Evolutionary conservation across 1,140 invertebrate species (phyloP), one percentile per base, ranked within the genome.

Genomic region (Cyphomyrmex costatus): DNA sequence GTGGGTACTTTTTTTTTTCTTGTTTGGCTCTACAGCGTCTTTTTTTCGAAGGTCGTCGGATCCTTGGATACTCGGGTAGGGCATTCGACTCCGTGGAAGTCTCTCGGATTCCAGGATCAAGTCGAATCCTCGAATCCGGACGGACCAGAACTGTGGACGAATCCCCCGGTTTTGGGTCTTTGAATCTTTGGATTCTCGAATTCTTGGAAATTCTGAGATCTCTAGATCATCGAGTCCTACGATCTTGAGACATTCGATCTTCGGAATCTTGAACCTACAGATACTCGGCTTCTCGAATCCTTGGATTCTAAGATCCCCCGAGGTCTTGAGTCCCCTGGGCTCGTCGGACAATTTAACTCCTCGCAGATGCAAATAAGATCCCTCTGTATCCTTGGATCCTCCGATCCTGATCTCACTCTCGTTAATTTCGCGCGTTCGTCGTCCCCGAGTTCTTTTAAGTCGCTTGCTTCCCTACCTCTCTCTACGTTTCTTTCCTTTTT

Each of bases 101-200:
- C 79, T 60, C 68, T 73, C 68, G 79, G 53, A 83, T 83, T 74
- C 79, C 68, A 82, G 66, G 66, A 82, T 80, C 77, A n/a, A 66
- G 65, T 68, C 77, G 63, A 82, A 73, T 82, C 66, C 66, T 82
- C 66, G 66, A 82, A 82, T 82, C 78, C 78, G n/a, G n/a, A 56
- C 63, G 65, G 63, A 82, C 33, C 65, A 71, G 51, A 70, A 82
- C 33, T 56, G 78, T 24, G 76, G 51, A 60, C 77, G n/a, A 30
- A 66, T 82, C 56, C 79, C 79, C n/a, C 66, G 66, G 65, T 33
- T 66, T 82, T 46, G 78, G 78, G 78, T 60, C 68, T 73, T 83
- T 60, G 68, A 73, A 83, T 83, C 79, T 60, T 83, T 83, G 79
- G 79, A 83, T 83, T 83, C 79, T 73, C 68, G 68, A 83, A 73